These are phyloP conservation scores for Lasioglossum vierecki DNA, from an alignment of 2,888 invertebrate genomes.

Conservation along the genomic window DNA sequence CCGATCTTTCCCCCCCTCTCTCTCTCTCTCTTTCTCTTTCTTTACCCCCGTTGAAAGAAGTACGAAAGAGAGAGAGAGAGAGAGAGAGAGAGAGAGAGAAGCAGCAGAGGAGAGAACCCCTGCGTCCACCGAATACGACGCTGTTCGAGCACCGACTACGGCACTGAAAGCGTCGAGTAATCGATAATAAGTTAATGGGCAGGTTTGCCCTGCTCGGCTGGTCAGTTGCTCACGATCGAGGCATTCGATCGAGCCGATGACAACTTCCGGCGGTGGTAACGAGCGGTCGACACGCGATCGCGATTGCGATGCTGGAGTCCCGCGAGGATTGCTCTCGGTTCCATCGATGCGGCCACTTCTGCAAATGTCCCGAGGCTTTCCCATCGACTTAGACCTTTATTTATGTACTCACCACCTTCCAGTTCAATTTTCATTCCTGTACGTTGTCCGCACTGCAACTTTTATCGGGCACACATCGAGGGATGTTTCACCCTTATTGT, in stretches of 20 bases:
- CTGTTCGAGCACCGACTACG: conserved; percentile 27
- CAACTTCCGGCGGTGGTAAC: conserved; percentile 66
- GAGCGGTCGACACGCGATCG: conserved; percentile 65
- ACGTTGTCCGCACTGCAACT: neutral
- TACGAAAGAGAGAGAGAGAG: neutral
- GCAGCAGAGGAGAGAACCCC: neutral
- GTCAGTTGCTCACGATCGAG: conserved; percentile 51
- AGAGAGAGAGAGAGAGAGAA: neutral
- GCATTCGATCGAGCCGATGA: conserved; percentile 67
- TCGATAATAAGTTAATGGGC: conserved; percentile 74
- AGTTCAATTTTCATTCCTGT: neutral
- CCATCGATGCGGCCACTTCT: neutral
- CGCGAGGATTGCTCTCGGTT: conserved; percentile 24
- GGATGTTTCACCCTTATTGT: neutral
- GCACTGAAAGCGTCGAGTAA: conserved; percentile 61
- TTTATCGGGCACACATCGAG: neutral
- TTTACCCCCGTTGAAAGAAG: neutral
- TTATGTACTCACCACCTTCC: neutral
- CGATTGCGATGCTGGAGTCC: conserved; percentile 58
- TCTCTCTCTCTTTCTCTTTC: neutral
- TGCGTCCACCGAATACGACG: neutral
- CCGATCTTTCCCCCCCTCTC: no score
- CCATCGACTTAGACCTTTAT: neutral
- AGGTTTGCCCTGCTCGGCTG: conserved; percentile 63
- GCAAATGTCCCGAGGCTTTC: conserved; percentile 8